These are phyloP conservation scores for Dendropsophus ebraccatus DNA, from an alignment of 2,113 vertebrate genomes.

Conservation along the genomic window DNA sequence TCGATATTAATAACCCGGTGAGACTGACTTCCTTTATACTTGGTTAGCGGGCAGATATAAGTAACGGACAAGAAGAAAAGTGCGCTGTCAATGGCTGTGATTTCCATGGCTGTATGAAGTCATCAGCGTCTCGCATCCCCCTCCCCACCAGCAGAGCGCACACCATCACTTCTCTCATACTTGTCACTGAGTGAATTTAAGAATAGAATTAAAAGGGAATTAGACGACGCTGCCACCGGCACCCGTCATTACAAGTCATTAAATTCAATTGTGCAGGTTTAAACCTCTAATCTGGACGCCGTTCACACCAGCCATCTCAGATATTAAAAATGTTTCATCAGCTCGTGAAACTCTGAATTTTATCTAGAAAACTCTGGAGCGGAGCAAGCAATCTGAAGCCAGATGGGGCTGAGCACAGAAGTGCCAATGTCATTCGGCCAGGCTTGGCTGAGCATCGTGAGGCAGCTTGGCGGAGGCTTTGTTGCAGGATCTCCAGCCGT, in stretches of 20 bases:
- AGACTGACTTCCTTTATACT: too few species aligned
- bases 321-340: slow-evolving; percentile 7
- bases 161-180: not conserved
- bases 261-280: slow-evolving; percentile 34
- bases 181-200: not conserved
- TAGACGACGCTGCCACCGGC: not conserved
- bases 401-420: slow-evolving; percentile 9
- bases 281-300: slow-evolving; percentile 5
- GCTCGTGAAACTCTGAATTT: slow-evolving; percentile 33
- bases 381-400: slow-evolving; percentile 7
- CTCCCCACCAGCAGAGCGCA: too few species aligned
- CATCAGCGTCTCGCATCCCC: too few species aligned
- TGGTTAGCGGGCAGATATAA: too few species aligned
- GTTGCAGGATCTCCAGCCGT: not conserved
- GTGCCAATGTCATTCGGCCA: slow-evolving; percentile 12
- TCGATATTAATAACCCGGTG: too few species aligned
- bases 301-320: slow-evolving; percentile 12
- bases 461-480: slow-evolving; percentile 1
- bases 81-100: too few species aligned
- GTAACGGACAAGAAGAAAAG: too few species aligned
- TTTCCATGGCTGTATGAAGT: too few species aligned
- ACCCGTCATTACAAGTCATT: slow-evolving; percentile 32
- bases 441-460: slow-evolving; percentile 26
- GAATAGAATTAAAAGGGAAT: slow-evolving; percentile 51
- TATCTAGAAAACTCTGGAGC: slow-evolving; percentile 18